Base-by-base conservation (phyloP, 2,113 vertebrate species). In the Podarcis muralis region DNA sequence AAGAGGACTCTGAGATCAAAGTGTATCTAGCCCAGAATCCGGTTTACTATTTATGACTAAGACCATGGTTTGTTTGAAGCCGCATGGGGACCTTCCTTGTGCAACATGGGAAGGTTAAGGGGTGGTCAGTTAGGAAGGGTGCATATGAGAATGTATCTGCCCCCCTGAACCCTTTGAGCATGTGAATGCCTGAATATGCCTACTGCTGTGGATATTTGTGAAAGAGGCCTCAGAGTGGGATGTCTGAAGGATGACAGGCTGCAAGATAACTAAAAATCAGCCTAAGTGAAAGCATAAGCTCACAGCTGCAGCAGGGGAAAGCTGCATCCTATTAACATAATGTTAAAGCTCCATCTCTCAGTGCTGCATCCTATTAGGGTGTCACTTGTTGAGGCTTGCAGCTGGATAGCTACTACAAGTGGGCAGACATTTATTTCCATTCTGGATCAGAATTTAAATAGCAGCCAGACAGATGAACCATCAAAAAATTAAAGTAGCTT, bases 371-470 rank as follows among this genome's bases (percentile, higher is more conserved):
- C 37, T 68, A 80, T 40, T 83, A 85, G 57, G 27, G 18, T 13
- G 62, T 62, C 76, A 65, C 9, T 57, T 90, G 68, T 86, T 89
- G 53, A 40, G 72, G 75, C 77, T 71, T 90, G 86, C 53, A 90
- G 66, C 68, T 80, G 88, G 81, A 72, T 83, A 90, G 88, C 75
- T 43, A 84, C 76, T 43, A 83, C 11, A 74, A 86, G 23, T 59
- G 53, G 32, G 85, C 4, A 92, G 82, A 87, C 16, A 59, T 13
- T 53, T 2, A 82, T 66, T 90, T 88, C 76, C 72, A 90, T 75
- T 69, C 75, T 68, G 72, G 62, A 81, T 53, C 87, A 84, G 37
- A 94, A 86, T 90, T 92, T 86, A 95, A 94, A 94, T 81, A 92
- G 90, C 85, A 95, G 57, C 1, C 16, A 92, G 88, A 89, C 74